phyloP scores from a whole-genome alignment of 2,888 invertebrate genomes.

The Eupithecia subfuscata region DNA sequence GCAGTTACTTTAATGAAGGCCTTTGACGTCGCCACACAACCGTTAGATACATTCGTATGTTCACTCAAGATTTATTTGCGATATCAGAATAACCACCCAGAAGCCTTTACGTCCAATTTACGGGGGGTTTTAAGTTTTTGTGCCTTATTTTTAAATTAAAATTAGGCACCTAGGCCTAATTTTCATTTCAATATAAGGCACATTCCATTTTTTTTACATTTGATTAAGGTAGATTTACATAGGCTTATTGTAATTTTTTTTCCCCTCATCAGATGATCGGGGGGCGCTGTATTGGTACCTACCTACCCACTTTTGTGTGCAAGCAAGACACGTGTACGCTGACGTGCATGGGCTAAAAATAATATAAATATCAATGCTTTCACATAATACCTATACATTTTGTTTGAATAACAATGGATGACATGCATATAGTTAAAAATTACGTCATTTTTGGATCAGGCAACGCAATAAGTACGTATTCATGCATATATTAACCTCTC shows the following conservation, averaged over 20 bases:
- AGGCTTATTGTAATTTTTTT: neutral
- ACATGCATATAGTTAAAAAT: constrained; percentile 8
- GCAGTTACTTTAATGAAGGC: constrained; percentile 48
- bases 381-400: neutral
- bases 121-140: too few relatives aligned
- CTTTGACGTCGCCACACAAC: constrained; percentile 27
- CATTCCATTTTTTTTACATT: too few relatives aligned
- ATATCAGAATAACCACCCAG: neutral
- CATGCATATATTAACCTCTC: constrained; percentile 5
- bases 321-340: neutral
- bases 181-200: too few relatives aligned
- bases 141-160: too few relatives aligned
- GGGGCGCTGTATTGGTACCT: neutral
- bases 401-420: constrained; percentile 1
- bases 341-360: neutral
- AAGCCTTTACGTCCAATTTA: too few relatives aligned
- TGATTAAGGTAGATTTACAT: neutral
- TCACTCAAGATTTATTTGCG: neutral
- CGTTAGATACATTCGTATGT: neutral
- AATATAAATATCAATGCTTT: neutral
- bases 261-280: neutral
- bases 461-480: neutral
- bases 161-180: too few relatives aligned
- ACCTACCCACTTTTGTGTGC: neutral
- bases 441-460: neutral